Evolutionary conservation across 1,140 invertebrate genomes (phyloP).

Genomic region (Drosophila azteca): DNA sequence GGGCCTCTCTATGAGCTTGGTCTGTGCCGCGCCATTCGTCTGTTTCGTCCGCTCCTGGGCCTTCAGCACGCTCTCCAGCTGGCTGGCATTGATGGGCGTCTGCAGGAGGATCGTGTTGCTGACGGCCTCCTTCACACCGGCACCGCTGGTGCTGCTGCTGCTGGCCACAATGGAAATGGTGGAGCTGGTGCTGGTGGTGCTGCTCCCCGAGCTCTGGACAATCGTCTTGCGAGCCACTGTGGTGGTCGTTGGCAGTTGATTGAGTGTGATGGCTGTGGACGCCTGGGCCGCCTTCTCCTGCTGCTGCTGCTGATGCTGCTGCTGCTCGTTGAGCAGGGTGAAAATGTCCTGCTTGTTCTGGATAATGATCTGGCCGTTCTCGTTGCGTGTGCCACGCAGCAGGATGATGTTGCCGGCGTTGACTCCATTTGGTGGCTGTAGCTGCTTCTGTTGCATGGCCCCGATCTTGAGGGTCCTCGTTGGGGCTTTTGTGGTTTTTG

Average conservation of each 20-base stretch:
- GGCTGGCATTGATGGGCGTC: conserved; percentile 82
- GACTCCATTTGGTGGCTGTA: conserved; percentile 49
- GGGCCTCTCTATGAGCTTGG: conserved; percentile 67
- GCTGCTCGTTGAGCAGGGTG: conserved; percentile 75
- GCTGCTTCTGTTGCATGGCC: conserved; percentile 76
- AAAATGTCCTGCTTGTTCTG: conserved; percentile 83
- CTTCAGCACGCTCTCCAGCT: conserved; percentile 78
- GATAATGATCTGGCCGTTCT: conserved; percentile 83
- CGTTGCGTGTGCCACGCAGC: conserved; percentile 81
- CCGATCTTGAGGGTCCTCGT: conserved; percentile 77
- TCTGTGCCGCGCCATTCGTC: conserved; percentile 13
- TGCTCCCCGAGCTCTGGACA: conserved; percentile 39
- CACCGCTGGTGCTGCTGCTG: conserved; percentile 18
- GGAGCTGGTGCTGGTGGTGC: conserved; percentile 35
- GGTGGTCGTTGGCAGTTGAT: conserved; percentile 77
- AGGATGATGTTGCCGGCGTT: conserved; percentile 75
- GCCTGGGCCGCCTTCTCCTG: conserved; percentile 50
- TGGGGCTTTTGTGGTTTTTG: conserved; percentile 9
- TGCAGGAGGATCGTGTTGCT: conserved; percentile 78
- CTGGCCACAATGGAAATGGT: conserved; percentile 67
- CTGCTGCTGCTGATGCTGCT: conserved; percentile 56
- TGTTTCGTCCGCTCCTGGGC: conserved; percentile 56
- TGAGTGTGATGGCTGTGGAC: conserved; percentile 70
- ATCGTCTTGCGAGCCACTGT: conserved; percentile 71
- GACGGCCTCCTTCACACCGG: conserved; percentile 46